Conservation (phyloP, 2,113 vertebrate genomes). For the Leucosticte australis region DNA sequence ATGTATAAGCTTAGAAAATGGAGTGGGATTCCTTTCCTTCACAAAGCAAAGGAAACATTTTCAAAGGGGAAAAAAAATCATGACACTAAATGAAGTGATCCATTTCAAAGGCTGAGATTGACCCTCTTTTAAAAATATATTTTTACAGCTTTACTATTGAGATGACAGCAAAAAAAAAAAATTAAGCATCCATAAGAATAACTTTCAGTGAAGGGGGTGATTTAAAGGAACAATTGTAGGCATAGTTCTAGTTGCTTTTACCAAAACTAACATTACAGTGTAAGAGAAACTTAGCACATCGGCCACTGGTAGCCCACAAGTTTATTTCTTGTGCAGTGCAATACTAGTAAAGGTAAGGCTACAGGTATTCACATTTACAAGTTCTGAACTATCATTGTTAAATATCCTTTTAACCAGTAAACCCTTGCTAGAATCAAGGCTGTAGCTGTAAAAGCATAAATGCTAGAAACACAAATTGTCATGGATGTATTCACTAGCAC, state of each 20-base stretch:
- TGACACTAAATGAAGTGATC: background rate
- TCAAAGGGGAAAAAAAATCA: background rate
- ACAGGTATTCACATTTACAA: background rate
- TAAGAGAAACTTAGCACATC: background rate
- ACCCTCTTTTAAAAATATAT: background rate
- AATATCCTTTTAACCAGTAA: background rate
- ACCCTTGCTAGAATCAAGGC: background rate
- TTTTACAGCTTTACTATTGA: background rate
- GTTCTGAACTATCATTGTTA: background rate
- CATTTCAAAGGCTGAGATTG: background rate
- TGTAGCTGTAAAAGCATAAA: background rate
- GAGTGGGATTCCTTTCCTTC: background rate
- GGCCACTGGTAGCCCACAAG: fast-evolving
- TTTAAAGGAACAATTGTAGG: background rate
- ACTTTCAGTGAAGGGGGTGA: background rate
- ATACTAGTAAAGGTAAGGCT: background rate
- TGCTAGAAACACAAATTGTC: background rate
- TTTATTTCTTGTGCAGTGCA: background rate
- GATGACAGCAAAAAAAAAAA: background rate
- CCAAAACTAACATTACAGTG: background rate
- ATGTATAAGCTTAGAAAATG: background rate
- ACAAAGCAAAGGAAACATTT: background rate
- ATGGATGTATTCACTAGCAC: background rate
- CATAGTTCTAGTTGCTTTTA: background rate
- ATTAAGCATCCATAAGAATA: background rate